phyloP scores from a whole-genome alignment of 2,113 vertebrate species.

The Coptodon bakossiorum region DNA sequence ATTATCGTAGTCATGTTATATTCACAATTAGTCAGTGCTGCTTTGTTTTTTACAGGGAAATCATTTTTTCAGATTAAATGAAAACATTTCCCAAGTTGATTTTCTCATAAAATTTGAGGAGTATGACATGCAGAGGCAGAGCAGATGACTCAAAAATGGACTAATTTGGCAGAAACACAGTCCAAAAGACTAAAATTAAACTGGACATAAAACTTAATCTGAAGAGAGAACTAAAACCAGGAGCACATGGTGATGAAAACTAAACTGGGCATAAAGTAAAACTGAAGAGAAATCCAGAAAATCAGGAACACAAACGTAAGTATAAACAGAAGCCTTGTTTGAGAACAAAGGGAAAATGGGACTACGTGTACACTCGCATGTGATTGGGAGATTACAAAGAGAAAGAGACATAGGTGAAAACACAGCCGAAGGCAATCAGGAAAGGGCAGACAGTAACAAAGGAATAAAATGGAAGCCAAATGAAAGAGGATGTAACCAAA shows the following conservation, averaged over 20 bases:
- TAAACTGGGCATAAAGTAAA: not conserved
- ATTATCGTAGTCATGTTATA: not conserved
- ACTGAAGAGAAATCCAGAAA: not conserved
- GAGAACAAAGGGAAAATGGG: not conserved
- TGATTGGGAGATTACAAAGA: not conserved
- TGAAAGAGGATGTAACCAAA: not conserved
- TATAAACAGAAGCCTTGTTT: not conserved
- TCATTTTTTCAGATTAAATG: not conserved
- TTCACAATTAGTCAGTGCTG: not conserved
- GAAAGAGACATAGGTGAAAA: not conserved
- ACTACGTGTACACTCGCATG: not conserved
- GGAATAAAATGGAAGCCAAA: not conserved
- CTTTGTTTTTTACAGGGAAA: not conserved
- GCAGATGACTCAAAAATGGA: not conserved
- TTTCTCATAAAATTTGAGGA: not conserved
- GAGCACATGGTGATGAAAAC: not conserved
- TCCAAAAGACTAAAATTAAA: not conserved
- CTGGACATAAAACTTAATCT: not conserved
- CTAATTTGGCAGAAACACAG: not conserved
- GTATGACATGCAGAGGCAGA: not conserved
- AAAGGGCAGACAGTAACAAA: not conserved
- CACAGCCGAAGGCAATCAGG: not conserved
- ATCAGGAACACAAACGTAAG: not conserved
- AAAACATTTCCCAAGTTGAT: not conserved
- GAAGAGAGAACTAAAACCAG: not conserved